These are phyloP conservation scores for Harlomillsia oculata DNA, from an alignment of 1,140 invertebrate genomes.

Conservation along the genomic window DNA sequence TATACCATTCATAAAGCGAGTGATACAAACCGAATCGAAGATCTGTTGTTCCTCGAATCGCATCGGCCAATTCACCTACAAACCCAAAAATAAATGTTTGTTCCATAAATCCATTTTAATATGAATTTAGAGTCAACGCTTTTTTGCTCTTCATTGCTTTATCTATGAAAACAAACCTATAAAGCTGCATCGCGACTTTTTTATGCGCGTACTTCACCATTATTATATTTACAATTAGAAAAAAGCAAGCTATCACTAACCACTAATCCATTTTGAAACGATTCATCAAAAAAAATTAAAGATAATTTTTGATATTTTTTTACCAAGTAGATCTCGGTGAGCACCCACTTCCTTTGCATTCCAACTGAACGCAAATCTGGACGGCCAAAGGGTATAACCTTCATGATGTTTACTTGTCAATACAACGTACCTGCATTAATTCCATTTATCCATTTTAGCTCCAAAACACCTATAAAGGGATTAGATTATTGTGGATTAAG, in stretches of 20 bases:
- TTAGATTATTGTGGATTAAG: background rate
- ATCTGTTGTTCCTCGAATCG: constrained; percentile 38
- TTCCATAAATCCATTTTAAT: constrained; percentile 21
- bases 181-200: no score
- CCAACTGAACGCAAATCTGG: constrained; percentile 33
- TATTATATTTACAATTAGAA: no score
- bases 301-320: constrained; percentile 43
- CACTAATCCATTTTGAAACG: constrained; percentile 36
- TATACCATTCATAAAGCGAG: constrained; percentile 45
- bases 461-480: no score
- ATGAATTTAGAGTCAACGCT: constrained; percentile 33
- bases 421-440: constrained; percentile 44
- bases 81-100: background rate
- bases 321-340: constrained; percentile 5
- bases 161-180: no score
- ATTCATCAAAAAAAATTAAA: constrained; percentile 33
- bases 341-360: constrained; percentile 5
- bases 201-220: no score
- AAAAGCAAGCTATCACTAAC: no score
- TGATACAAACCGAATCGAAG: constrained; percentile 46
- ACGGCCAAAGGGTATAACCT: constrained; percentile 47
- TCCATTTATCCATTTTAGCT: no score
- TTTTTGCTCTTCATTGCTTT: no score
- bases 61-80: constrained; percentile 39
- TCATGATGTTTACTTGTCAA: constrained; percentile 50